phyloP scores from a whole-genome alignment of 2,888 invertebrate genomes.

The Orthosia incerta region DNA sequence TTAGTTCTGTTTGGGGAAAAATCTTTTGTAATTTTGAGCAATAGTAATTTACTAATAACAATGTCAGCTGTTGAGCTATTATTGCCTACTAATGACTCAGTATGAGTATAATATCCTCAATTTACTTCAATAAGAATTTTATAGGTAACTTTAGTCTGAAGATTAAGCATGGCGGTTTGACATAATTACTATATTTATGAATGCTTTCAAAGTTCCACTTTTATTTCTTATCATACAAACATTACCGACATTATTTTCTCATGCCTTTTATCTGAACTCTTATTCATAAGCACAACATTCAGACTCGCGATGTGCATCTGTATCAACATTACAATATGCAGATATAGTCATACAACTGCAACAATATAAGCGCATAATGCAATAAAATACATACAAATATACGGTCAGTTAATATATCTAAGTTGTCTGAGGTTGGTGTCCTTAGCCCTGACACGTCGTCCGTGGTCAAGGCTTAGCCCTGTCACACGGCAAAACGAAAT shows the following conservation, averaged over 20 bases:
- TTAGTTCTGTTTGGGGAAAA: neutral
- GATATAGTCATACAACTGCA: conserved; percentile 24
- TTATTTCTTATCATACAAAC: neutral
- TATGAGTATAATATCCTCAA: neutral
- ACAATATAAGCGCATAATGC: conserved; percentile 42
- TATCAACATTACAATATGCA: neutral
- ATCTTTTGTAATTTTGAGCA: neutral
- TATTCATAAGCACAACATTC: neutral
- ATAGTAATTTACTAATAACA: neutral
- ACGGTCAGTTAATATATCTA: conserved; percentile 35
- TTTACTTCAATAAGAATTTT: neutral
- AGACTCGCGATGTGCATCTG: neutral
- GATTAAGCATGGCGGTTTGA: neutral
- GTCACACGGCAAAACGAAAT: conserved; percentile 55
- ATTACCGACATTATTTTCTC: neutral
- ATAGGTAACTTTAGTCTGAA: neutral
- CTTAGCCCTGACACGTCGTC: conserved; percentile 71
- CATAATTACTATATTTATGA: neutral
- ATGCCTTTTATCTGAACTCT: neutral
- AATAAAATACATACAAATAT: conserved; percentile 20
- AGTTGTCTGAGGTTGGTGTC: conserved; percentile 61
- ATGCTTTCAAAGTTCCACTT: neutral
- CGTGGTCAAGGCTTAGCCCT: conserved; percentile 65
- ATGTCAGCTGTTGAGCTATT: neutral
- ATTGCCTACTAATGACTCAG: neutral